Conservation (phyloP, 2,797 vertebrate species). For the Leontocebus nigricollis region DNA sequence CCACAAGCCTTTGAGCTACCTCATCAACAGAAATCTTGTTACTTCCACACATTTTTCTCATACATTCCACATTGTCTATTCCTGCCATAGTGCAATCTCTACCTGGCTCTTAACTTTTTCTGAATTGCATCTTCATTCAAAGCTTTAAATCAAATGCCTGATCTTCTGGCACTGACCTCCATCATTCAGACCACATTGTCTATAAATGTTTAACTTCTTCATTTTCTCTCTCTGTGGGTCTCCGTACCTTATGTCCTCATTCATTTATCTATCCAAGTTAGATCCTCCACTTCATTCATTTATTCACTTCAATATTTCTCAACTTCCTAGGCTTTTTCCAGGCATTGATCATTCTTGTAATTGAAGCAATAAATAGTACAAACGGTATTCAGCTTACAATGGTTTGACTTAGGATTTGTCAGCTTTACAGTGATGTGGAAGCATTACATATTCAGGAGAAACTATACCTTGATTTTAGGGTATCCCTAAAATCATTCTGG, state of each 20-base stretch:
- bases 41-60: rapidly evolving
- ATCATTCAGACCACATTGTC: neutral
- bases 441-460: neutral
- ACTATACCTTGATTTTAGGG: too few relatives aligned
- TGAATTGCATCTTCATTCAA: neutral
- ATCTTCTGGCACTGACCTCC: neutral
- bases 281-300: neutral
- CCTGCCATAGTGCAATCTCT: neutral
- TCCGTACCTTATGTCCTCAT: neutral
- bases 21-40: neutral
- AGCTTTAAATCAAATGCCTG: neutral
- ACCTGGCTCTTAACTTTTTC: neutral
- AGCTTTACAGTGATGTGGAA: neutral
- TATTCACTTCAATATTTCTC: neutral
- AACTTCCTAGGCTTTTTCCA: neutral
- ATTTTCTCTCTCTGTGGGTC: neutral
- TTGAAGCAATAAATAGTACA: neutral
- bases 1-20: neutral
- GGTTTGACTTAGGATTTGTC: neutral
- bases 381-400: neutral
- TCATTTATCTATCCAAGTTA: neutral
- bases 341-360: neutral
- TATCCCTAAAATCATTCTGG: neutral
- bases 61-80: neutral
- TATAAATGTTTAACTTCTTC: neutral